phyloP scores from a whole-genome alignment of 2,888 invertebrate species.

The Geotrupes spiniger region DNA sequence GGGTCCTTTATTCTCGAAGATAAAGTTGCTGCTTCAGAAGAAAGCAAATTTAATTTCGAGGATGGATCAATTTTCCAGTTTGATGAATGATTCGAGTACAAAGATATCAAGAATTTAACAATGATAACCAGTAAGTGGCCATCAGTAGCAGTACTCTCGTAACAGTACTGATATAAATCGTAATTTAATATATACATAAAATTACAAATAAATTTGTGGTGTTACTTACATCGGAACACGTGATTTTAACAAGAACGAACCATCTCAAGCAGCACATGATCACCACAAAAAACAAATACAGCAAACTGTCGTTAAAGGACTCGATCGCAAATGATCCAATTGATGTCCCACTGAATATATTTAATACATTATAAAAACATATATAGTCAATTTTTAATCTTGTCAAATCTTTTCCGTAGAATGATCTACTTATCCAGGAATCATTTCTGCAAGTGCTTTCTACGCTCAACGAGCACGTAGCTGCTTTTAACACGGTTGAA shows the following conservation, averaged over 20 bases:
- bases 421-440: slow-evolving; percentile 16
- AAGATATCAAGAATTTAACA: too few relatives aligned
- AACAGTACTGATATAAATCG: too few relatives aligned
- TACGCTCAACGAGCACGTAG: slow-evolving; percentile 14
- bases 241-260: slow-evolving; percentile 19
- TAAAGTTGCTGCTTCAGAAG: too few relatives aligned
- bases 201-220: too few relatives aligned
- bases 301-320: neutral
- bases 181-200: too few relatives aligned
- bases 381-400: slow-evolving; percentile 5
- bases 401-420: slow-evolving; percentile 1
- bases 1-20: too few relatives aligned
- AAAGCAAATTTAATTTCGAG: too few relatives aligned
- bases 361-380: slow-evolving; percentile 12
- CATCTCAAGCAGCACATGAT: slow-evolving; percentile 16
- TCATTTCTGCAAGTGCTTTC: slow-evolving; percentile 8
- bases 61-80: too few relatives aligned
- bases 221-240: slow-evolving; percentile 17
- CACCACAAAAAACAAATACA: slow-evolving; percentile 8
- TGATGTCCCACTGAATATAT: slow-evolving; percentile 11
- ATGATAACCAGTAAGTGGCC: too few relatives aligned
- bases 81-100: too few relatives aligned
- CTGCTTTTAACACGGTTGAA: slow-evolving; percentile 16
- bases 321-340: slow-evolving; percentile 12
- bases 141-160: too few relatives aligned